Base-by-base conservation (phyloP, 1,140 invertebrate species). In the Neoseiulus cucumeris region DNA sequence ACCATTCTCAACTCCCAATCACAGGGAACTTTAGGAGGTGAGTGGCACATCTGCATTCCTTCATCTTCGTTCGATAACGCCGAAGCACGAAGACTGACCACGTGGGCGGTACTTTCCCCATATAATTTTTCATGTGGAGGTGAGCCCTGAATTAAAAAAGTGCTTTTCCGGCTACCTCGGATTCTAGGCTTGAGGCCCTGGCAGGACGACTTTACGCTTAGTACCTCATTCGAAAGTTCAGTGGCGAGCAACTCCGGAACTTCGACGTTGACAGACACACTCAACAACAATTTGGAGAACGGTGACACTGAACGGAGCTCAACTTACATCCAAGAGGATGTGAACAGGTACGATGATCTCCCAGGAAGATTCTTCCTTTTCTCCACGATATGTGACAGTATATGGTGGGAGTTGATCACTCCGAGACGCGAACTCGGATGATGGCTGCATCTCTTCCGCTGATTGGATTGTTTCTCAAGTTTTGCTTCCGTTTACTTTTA, bases 281-380 rank as follows among this genome's bases (percentile, higher is more conserved):
- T 59, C 51, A 59, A 59, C 51, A 59, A 59, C 9, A 59, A 59
- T 33, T 17, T 33, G 51, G 33, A 59, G 25, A 59, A 59, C 51
- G 51, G 51, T 1, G 33, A 59, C 22, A 2, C 9, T 9, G 51
- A n/a, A 17, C 25, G 51, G 51, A 33, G n/a, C 9, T 25, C 51
- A 9, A 25, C 51, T 2, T 59, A 59, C 22, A 59, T 59, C 14
- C 51, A 59, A 20, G 51, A 59, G 14, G 51, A 59, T 25, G 33
- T 59, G 51, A 59, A 59, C 22, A 59, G 22, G 51, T 59, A 29
- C 12, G 51, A 17, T n/a, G n/a, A n/a, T n/a, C n/a, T n/a, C n/a
- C n/a, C n/a, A 39, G 4, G 33, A 9, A 39, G 33, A 6, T 39
- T 39, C 9, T 39, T 39, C 9, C 33, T 9, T 9, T n/a, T n/a